phyloP scores from a whole-genome alignment of 2,888 invertebrate genomes.

The Drosophila pegasa region DNA sequence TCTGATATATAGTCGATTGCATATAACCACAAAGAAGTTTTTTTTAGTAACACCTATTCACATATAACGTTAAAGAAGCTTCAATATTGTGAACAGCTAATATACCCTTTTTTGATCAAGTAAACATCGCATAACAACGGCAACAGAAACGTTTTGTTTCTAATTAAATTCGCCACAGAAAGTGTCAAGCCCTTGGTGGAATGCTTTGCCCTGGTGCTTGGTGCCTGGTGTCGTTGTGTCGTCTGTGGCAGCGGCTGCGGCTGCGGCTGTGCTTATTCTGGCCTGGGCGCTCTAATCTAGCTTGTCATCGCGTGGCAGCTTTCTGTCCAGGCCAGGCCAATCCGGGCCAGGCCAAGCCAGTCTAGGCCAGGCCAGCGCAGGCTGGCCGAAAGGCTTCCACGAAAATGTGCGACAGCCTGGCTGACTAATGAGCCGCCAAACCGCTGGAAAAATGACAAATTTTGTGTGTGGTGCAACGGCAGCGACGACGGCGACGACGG shows the following conservation, averaged over 20 bases:
- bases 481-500: constrained; percentile 16
- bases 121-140: constrained; percentile 4
- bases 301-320: constrained; percentile 79
- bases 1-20: too few species aligned
- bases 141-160: constrained; percentile 54
- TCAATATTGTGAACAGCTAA: background rate
- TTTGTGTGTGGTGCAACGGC: constrained; percentile 53
- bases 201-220: constrained; percentile 7
- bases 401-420: constrained; percentile 74
- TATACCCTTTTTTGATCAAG: background rate
- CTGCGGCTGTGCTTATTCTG: constrained; percentile 14
- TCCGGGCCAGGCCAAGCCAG: background rate
- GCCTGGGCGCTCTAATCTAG: constrained; percentile 58
- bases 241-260: background rate
- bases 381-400: constrained; percentile 61
- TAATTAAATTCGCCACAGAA: constrained; percentile 78
- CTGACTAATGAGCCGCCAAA: constrained; percentile 79
- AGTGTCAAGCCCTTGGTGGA: constrained; percentile 74
- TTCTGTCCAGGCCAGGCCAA: constrained; percentile 63
- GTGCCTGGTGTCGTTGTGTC: constrained; percentile 40
- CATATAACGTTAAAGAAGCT: too few species aligned
- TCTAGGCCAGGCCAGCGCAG: constrained; percentile 3
- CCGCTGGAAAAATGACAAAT: constrained; percentile 81
- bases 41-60: background rate
- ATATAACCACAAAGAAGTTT: too few species aligned